Conservation (phyloP, 2,888 invertebrate genomes). For the Dione vanillae region DNA sequence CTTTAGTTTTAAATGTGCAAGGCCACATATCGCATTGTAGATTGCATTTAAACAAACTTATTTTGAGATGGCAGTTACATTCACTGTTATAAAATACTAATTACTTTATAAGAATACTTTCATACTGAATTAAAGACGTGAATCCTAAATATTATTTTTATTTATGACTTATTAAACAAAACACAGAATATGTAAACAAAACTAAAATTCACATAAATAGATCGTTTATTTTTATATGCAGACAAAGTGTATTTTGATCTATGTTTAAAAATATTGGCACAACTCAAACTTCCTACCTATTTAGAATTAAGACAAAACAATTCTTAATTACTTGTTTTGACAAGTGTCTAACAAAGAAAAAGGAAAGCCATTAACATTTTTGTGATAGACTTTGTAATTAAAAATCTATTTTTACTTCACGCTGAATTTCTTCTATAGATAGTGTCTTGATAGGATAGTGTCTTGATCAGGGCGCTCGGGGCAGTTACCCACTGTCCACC, state of each 20-base stretch:
- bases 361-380: neutral
- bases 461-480: too few relatives aligned
- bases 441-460: too few relatives aligned
- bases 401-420: neutral
- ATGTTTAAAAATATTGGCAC: conserved; percentile 4
- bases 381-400: neutral
- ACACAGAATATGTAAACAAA: neutral
- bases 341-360: neutral
- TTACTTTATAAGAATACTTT: too few relatives aligned
- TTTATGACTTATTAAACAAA: neutral
- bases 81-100: too few relatives aligned
- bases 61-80: too few relatives aligned
- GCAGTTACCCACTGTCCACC: too few relatives aligned
- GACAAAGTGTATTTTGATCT: neutral
- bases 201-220: neutral
- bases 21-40: too few relatives aligned
- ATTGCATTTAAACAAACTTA: too few relatives aligned
- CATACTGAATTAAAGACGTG: neutral
- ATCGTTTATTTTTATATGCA: neutral
- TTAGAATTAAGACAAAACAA: neutral
- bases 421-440: too few relatives aligned
- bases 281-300: neutral
- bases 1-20: too few relatives aligned
- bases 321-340: neutral
- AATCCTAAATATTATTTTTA: neutral